These are phyloP conservation scores for Diloba caeruleocephala DNA, from an alignment of 2,888 invertebrate genomes.

Conservation along the genomic window DNA sequence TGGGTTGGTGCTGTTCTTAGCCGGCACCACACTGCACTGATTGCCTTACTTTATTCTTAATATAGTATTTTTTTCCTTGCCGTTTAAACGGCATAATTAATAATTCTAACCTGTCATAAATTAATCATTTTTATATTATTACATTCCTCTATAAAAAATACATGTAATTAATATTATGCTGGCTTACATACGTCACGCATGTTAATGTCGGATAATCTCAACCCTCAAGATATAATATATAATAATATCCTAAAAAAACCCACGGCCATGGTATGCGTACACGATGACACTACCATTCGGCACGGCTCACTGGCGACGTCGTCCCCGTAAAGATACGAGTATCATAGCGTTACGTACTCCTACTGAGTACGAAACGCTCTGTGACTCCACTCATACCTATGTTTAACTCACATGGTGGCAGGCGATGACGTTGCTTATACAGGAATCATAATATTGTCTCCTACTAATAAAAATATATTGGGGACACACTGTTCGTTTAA, in stretches of 20 bases:
- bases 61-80: too few species aligned
- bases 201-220: neutral
- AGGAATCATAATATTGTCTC: neutral
- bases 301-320: conserved; percentile 30
- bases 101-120: too few species aligned
- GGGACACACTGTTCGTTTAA: too few species aligned
- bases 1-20: too few species aligned
- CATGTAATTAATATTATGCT: too few species aligned
- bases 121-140: too few species aligned
- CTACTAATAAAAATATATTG: neutral
- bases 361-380: conserved; percentile 23
- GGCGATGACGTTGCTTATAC: conserved; percentile 15
- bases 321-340: conserved; percentile 14
- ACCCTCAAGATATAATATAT: too few species aligned
- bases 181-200: neutral
- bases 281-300: conserved; percentile 35
- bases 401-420: conserved; percentile 25
- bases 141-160: too few species aligned
- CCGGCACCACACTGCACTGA: too few species aligned
- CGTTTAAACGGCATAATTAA: too few species aligned
- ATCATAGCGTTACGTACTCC: too few species aligned
- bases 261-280: conserved; percentile 17
- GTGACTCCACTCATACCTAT: conserved; percentile 32
- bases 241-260: conserved; percentile 1
- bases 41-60: too few species aligned